Conservation (phyloP, 2,113 vertebrate genomes). For the Orycteropus afer region DNA sequence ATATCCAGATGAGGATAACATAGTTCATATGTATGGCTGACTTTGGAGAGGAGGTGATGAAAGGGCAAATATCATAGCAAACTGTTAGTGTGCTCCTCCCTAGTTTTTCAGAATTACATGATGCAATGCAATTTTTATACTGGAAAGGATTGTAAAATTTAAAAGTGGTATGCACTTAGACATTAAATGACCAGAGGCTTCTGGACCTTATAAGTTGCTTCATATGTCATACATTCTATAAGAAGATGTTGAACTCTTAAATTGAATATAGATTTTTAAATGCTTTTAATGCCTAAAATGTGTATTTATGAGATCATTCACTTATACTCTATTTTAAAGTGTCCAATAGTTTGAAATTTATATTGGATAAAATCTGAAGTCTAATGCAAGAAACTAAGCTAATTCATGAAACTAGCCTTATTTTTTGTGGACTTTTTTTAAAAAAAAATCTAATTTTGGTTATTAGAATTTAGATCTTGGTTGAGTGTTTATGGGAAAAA, state of each 20-base stretch:
- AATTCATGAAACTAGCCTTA: background rate
- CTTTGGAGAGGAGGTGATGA: conserved; percentile 19
- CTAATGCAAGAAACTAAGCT: background rate
- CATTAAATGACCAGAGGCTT: background rate
- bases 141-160: conserved; percentile 16
- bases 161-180: background rate
- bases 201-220: conserved; percentile 42
- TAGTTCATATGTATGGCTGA: background rate
- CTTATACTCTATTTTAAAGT: background rate
- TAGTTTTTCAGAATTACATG: conserved; percentile 3
- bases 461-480: background rate
- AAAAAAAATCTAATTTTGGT: conserved; percentile 8
- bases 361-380: background rate
- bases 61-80: conserved; percentile 18
- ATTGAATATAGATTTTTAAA: conserved; percentile 48
- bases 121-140: background rate
- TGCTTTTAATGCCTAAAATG: conserved; percentile 41
- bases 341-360: conserved; percentile 33
- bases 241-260: conserved; percentile 12
- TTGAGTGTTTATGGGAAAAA: background rate
- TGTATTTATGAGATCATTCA: conserved; percentile 12
- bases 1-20: background rate
- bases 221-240: conserved; percentile 43
- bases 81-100: background rate
- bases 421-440: conserved; percentile 7